Evolutionary conservation across 2,797 vertebrate species (phyloP), one percentile per base, ranked within the genome.

Genomic region (Alosa sapidissima): DNA sequence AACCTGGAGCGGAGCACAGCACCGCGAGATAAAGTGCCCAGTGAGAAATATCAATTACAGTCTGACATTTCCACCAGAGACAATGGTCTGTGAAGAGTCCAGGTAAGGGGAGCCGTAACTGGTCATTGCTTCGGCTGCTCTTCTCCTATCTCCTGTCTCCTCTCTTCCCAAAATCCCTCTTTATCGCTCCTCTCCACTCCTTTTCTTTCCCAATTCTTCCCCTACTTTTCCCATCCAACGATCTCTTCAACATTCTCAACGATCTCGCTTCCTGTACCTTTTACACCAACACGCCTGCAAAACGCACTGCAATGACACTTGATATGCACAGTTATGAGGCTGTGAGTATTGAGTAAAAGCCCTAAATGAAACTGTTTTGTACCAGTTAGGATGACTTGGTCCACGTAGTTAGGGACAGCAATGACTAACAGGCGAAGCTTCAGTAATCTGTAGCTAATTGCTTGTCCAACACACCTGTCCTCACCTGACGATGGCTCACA

Each of bases 1-100:
- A 90, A 88, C 58, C n/a, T 60, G 52, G 82, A 82, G 91, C 92
- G 88, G 91, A 93, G 93, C 93, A 94, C 89, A 91, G 93, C 87
- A 86, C 0, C 47, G 90, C 89, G 86, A 90, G 93, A 95, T 95
- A 93, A 94, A 93, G 89, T 87, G 84, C 89, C 89, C 88, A 81
- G 87, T 90, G 91, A 93, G 92, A 95, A 94, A 94, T 93, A 94
- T 95, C 93, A 94, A 93, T 94, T 93, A 93, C 92, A 88, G 85
- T 90, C 86, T 95, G 94, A 95, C 94, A 96, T 95, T 96, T 95
- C 94, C 92, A 90, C 92, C 85, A 92, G 92, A 93, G 92, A 94
- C 94, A 94, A 93, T 93, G 91, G 83, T 84, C 86, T 60, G 86
- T 91, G 89, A 89, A 93, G 90, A 86, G 90, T 81, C 87, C 84